Base-by-base conservation (phyloP, 2,888 invertebrate species). In the Cheilosia scutellata region DNA sequence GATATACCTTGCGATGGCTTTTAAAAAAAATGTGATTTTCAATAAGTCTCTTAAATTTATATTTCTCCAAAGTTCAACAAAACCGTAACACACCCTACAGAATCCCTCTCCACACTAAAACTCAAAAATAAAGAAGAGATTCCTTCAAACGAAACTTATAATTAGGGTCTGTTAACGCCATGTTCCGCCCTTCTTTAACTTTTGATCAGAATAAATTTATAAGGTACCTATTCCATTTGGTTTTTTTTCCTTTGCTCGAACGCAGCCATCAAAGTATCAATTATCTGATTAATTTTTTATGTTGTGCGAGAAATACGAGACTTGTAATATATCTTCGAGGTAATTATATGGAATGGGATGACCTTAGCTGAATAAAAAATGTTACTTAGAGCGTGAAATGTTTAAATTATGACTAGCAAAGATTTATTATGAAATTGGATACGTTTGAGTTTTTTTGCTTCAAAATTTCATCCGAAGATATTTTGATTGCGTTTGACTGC, bases 151-250 rank as follows among this genome's bases (percentile, higher is more conserved):
- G 60, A 77, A 77, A 62, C 77, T 75, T 75, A 75, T 84, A 84
- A 84, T 84, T 84, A 84, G 44, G 65, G 27, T 63, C 79, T 80
- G 74, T 84, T 84, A 84, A 79, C 79, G 70, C 65, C 71, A 79
- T 57, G 65, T 20, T 33, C 25, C 40, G 55, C 66, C 66, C 51
- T 49, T 37, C 29, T 84, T 79, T 71, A 71, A 70, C 74, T 68
- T 70, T 75, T 70, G 70, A 84, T 84, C 74, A 57, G 57, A 42
- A 31, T 37, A 51, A 71, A 83, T 79, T 70, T 71, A 75, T 77
- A 57, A 49, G 57, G 55, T 5, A n/a, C n/a, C n/a, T n/a, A 57
- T 58, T 16, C 20, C 77, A 9, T 57, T 51, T n/a, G 5, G 4
- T 42, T 5, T n/a, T n/a, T 13, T 20, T 47, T 16, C 5, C 16